Percentiles rank a stretch among this genome's conserved stretches.
Evolutionary conservation across 2,113 vertebrate species (phyloP).

Genomic region (Sprattus sprattus): DNA sequence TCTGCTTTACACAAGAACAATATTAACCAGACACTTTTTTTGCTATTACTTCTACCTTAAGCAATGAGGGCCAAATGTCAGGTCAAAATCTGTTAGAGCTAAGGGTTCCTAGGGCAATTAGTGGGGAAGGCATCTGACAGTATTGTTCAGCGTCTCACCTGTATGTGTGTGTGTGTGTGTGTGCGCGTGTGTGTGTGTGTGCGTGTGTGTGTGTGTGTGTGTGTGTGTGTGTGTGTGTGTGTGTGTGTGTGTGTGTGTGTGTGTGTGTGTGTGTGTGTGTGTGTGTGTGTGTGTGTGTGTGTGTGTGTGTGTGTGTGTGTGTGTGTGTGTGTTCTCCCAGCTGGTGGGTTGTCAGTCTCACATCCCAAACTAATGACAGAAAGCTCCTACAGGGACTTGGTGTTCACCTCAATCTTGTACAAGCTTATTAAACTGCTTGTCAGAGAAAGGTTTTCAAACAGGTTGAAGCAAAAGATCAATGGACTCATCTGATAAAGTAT

Average conservation of each 20-base stretch:
- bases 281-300: conserved; percentile 10
- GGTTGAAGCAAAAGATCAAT: conserved; percentile 37
- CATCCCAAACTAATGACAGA: conserved; percentile 29
- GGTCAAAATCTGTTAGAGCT: conserved; percentile 31
- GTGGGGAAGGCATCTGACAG: conserved; percentile 1
- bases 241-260: neutral
- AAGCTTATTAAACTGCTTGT: conserved; percentile 34
- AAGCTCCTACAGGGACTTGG: neutral
- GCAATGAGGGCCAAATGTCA: conserved; percentile 9
- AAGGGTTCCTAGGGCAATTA: conserved; percentile 33
- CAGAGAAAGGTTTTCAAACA: conserved; percentile 21
- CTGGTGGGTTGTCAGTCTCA: conserved; percentile 36
- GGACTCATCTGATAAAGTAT: neutral
- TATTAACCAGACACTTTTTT: neutral
- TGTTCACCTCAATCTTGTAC: conserved; percentile 20
- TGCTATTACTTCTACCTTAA: neutral
- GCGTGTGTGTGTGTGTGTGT: too few relatives aligned
- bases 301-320: neutral
- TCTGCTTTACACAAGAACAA: neutral
- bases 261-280: conserved; percentile 18
- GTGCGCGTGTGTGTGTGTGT: neutral
- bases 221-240: conserved; percentile 21
- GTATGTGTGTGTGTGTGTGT: conserved; percentile 20
- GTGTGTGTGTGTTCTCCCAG: conserved; percentile 4
- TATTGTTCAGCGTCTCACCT: conserved; percentile 9